phyloP scores from a whole-genome alignment of 2,113 vertebrate species.

The Tiliqua scincoides region DNA sequence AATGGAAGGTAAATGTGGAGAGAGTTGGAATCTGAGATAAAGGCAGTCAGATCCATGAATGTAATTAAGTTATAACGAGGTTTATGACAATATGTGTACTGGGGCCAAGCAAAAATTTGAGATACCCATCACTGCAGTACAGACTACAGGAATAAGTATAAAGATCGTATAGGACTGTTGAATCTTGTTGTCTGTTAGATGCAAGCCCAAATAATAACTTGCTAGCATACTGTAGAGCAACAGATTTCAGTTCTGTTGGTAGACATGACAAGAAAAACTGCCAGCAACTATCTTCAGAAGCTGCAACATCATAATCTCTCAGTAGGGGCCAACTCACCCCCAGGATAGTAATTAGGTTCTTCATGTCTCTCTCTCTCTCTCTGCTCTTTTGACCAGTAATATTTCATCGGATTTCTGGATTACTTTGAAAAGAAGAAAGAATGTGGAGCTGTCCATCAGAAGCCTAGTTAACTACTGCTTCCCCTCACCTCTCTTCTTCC shows the following conservation, averaged over 20 bases:
- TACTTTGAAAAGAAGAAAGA: not conserved
- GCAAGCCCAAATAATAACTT: not conserved
- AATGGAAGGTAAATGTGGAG: not conserved
- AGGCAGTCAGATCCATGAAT: not conserved
- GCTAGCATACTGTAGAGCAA: not conserved
- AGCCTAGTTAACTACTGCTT: not conserved
- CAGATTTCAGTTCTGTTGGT: not conserved
- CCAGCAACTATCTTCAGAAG: conserved; percentile 3
- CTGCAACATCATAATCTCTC: not conserved
- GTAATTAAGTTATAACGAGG: not conserved
- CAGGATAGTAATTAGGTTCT: conserved; percentile 8
- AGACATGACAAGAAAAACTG: not conserved
- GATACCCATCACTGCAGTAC: not conserved
- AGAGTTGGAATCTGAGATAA: not conserved
- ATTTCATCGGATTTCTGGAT: not conserved
- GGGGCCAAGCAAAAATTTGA: not conserved
- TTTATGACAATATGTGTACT: not conserved
- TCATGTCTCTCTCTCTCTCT: not conserved
- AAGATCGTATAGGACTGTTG: not conserved
- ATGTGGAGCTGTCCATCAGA: not conserved
- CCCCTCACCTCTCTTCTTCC: too few species aligned
- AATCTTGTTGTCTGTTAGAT: not conserved
- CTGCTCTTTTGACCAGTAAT: not conserved
- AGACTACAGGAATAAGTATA: not conserved
- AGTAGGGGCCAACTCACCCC: accelerated